Evolutionary conservation across 2,113 vertebrate species (phyloP), one percentile per base, ranked within the genome.

Genomic region (Micromys minutus): DNA sequence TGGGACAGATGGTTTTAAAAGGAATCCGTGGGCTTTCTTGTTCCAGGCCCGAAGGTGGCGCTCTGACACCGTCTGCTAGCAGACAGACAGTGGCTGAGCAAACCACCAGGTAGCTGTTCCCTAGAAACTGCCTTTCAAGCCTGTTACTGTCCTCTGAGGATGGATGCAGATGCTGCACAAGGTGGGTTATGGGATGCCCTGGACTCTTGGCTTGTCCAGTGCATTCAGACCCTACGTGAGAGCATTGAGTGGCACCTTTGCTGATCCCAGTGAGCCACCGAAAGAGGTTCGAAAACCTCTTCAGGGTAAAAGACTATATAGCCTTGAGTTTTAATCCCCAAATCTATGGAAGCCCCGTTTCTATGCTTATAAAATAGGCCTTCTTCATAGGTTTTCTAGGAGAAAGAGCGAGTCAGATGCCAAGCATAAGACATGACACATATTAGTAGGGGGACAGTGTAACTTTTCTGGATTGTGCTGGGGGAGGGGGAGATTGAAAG

Each of bases 401-500:
- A 15, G 36, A 80, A 92, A 71, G 81, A 42, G 42, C 42, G 12
- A 55, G 3, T 55, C 26, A 77, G 75, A 57, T 52, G 55, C n/a
- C 50, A 87, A 61, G 77, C 17, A 24, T n/a, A 80, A 7, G 16
- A 17, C 5, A 0, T 26, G n/a, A 13, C 59, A 61, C 26, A 81
- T 47, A 17, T 72, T 52, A 45, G 34, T 5, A 96, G 94, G 97
- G 96, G 97, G 97, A 97, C 97, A 95, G 96, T 97, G 92, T 96
- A 97, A 97, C 96, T 97, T 97, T 97, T 98, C 96, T 97, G 98
- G 97, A 97, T 97, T 95, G 91, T 97, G 97, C 96, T 96, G 97
- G 97, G 98, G 96, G 91, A 93, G 98, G 91, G 92, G 98, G 96
- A 96, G 97, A 97, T 93, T 98, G 98, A 97, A 98, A 98, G 98